Base-by-base conservation (phyloP, 2,888 invertebrate species). In the Dryobota labecula region DNA sequence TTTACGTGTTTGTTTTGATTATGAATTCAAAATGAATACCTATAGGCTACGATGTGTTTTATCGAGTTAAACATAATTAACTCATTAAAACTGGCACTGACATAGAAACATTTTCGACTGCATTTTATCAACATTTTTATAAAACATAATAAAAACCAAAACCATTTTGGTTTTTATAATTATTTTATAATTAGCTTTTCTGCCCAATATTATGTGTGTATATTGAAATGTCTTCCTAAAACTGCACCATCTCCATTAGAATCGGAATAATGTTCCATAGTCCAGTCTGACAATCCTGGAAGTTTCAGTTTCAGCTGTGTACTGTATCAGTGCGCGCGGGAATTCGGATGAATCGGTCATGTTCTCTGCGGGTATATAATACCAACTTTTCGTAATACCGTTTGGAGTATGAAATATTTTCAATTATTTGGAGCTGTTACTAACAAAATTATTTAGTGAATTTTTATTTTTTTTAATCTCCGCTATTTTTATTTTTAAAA, bases 291-390 rank as follows among this genome's bases (percentile, higher is more conserved):
- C 30, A 30, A 27, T 60, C 63, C 62, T 70, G 72, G 41, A 68
- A 57, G 57, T 75, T 80, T 70, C 84, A 78, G 51, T 47, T 43
- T n/a, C 49, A 70, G 54, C 57, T 60, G 45, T 79, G 66, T 73
- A 51, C 57, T 60, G 45, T 79, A 70, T 73, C 85, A 85, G 85
- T 85, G 41, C 70, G 77, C 78, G 85, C 75, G 80, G 36, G 84
- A 78, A 77, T 61, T 57, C 75, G 71, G 57, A 53, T 60, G 70
- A 71, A 70, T 36, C 76, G 80, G 85, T 70, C 84, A 74, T 77
- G 83, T 74, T 54, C 68, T 60, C 62, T 56, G 78, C 61, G 67
- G 58, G 60, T 56, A 38, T 36, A 74, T 38, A 36, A 13, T 49
- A 43, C 2, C 15, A 78, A 84, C 70, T 84, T 83, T 68, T 63